Conservation (phyloP, 2,113 vertebrate species). For the Porphyrio hochstetteri region DNA sequence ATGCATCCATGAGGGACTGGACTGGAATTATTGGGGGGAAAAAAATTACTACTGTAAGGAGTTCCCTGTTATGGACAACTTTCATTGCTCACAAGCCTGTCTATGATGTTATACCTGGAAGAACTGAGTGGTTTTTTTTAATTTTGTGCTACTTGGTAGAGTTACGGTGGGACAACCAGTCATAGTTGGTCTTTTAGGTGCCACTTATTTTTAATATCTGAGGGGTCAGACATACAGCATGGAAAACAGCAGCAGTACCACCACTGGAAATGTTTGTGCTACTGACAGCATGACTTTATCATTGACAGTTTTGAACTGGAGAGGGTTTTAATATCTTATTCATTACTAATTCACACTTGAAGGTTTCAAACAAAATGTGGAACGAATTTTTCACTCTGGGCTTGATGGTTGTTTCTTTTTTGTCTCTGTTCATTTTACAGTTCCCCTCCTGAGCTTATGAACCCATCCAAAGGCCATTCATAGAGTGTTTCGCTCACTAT, state of each 20-base stretch:
- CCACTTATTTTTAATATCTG: not conserved
- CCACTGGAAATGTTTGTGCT: not conserved
- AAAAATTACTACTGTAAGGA: not conserved
- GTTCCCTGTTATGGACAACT: not conserved
- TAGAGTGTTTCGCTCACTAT: not conserved
- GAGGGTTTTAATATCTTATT: not conserved
- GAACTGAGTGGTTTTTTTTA: not conserved
- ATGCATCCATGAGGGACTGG: no score
- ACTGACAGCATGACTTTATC: not conserved
- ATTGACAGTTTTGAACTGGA: not conserved
- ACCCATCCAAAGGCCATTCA: not conserved
- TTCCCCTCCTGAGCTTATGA: not conserved
- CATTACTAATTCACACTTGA: not conserved
- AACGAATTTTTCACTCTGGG: not conserved
- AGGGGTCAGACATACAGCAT: not conserved
- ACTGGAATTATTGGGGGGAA: not conserved
- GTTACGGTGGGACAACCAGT: not conserved
- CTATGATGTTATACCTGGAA: not conserved
- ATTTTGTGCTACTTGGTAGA: not conserved
- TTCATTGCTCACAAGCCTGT: not conserved
- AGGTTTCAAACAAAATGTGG: not conserved
- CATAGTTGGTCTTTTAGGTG: fast-evolving
- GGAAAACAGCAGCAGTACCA: not conserved
- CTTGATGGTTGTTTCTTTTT: not conserved
- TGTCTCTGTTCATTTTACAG: not conserved